Conservation (phyloP, 2,888 invertebrate species). For the Caenorhabditis afra region DNA sequence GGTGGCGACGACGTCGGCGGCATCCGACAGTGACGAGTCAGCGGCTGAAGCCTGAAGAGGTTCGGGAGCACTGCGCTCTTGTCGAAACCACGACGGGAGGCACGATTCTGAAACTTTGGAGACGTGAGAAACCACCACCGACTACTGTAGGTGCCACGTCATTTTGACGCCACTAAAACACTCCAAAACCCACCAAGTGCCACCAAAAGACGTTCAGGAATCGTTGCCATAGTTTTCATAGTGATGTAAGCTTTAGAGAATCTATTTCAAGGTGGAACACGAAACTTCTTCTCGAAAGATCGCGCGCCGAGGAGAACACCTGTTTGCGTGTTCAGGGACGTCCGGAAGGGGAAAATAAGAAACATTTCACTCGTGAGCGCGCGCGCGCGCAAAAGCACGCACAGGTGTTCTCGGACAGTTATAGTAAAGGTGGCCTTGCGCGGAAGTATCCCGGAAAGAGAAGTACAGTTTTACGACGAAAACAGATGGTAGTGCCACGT, state of each 20-base stretch:
- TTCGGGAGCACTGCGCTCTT: constrained; percentile 54
- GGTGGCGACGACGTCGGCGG: neutral
- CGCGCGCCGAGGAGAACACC: constrained; percentile 24
- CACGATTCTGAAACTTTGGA: constrained; percentile 56
- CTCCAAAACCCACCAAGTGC: constrained; percentile 24
- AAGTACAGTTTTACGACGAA: no score
- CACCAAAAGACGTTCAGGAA: constrained; percentile 30
- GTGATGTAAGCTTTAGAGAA: neutral
- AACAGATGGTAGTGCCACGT: no score
- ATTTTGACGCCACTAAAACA: no score
- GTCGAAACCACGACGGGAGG: constrained; percentile 59
- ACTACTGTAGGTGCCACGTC: neutral
- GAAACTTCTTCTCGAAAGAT: neutral
- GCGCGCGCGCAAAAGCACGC: no score
- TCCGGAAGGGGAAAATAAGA: neutral
- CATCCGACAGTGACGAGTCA: neutral
- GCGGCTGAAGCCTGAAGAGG: constrained; percentile 19
- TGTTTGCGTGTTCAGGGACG: constrained; percentile 30
- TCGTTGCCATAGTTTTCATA: neutral
- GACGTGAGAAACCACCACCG: neutral
- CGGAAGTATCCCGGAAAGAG: no score
- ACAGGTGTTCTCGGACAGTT: no score
- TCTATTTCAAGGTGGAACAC: constrained; percentile 2
- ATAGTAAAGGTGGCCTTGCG: no score
- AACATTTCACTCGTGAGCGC: neutral